A percentile compares a stretch with the other conserved stretches of the same genome.
Evolutionary conservation across 2,888 invertebrate species (phyloP).

Genomic region (Drosophila multiciliata): DNA sequence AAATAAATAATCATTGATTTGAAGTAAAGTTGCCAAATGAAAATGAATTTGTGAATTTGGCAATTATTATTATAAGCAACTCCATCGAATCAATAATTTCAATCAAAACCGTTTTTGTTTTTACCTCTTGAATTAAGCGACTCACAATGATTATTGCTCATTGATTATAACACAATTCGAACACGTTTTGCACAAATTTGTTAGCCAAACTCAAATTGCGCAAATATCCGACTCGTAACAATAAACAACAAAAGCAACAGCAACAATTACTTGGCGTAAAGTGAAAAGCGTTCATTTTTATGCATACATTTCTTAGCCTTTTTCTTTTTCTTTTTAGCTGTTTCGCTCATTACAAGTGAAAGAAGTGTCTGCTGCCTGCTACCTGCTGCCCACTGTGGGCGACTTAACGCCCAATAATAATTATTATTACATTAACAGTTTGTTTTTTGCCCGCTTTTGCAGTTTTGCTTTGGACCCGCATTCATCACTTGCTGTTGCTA

Average conservation of each 20-base stretch:
- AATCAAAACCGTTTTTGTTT: background rate
- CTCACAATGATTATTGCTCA: conserved; percentile 17
- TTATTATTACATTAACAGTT: conserved; percentile 75
- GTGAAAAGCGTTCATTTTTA: conserved; percentile 56
- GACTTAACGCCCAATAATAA: conserved; percentile 59
- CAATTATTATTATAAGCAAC: background rate
- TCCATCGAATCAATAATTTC: background rate
- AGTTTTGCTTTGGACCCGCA: conserved; percentile 31
- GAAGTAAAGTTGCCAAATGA: background rate
- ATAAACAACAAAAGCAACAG: conserved; percentile 7
- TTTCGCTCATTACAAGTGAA: conserved; percentile 24
- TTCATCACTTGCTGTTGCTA: conserved; percentile 32
- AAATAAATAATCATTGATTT: background rate
- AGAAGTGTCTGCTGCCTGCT: conserved; percentile 23
- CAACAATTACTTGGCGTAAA: conserved; percentile 40
- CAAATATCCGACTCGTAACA: conserved; percentile 29
- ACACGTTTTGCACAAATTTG: conserved; percentile 26
- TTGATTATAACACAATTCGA: conserved; percentile 21
- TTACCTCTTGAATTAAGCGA: conserved; percentile 11
- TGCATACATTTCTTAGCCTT: conserved; percentile 20
- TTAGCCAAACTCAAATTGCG: conserved; percentile 24
- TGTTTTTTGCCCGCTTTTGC: conserved; percentile 26
- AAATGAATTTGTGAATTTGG: background rate
- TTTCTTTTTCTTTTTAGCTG: conserved; percentile 14
- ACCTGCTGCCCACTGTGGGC: conserved; percentile 41